phyloP scores from a whole-genome alignment of 2,113 vertebrate genomes.

The Xiphias gladius region DNA sequence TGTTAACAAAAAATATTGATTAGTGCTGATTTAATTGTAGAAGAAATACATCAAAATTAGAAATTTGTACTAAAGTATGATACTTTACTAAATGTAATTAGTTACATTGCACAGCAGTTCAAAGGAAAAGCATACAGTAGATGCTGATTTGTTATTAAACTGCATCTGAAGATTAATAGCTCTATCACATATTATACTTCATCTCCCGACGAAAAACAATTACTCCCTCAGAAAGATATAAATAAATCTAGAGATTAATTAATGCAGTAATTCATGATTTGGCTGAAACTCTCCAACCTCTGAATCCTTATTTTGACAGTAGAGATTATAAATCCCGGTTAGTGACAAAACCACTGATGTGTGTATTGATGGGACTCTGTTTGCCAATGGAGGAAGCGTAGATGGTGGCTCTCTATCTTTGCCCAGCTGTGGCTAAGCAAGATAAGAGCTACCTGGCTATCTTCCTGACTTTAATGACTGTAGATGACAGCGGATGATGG shows the following conservation, averaged over 20 bases:
- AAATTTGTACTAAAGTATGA: no score
- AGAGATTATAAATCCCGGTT: neutral
- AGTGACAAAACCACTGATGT: conserved; percentile 4
- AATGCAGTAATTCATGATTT: neutral
- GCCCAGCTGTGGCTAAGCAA: conserved; percentile 41
- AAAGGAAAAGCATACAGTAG: neutral
- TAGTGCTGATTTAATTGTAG: no score
- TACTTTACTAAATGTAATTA: no score
- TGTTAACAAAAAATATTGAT: no score
- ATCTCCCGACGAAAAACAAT: no score
- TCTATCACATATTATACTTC: neutral
- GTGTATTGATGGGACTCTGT: conserved; percentile 1
- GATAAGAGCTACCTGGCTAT: conserved; percentile 58
- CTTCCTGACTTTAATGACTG: conserved; percentile 37
- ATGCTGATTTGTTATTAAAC: neutral
- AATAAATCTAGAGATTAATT: neutral
- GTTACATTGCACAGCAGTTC: no score
- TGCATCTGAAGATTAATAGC: neutral
- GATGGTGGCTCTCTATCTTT: conserved; percentile 34
- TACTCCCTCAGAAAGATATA: neutral
- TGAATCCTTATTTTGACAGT: neutral
- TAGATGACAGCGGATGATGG: conserved; percentile 65
- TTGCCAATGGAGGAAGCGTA: neutral
- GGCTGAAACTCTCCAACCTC: neutral
- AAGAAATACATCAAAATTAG: no score